These are phyloP conservation scores for Ips nitidus DNA, from an alignment of 1,140 invertebrate species.

Conservation along the genomic window DNA sequence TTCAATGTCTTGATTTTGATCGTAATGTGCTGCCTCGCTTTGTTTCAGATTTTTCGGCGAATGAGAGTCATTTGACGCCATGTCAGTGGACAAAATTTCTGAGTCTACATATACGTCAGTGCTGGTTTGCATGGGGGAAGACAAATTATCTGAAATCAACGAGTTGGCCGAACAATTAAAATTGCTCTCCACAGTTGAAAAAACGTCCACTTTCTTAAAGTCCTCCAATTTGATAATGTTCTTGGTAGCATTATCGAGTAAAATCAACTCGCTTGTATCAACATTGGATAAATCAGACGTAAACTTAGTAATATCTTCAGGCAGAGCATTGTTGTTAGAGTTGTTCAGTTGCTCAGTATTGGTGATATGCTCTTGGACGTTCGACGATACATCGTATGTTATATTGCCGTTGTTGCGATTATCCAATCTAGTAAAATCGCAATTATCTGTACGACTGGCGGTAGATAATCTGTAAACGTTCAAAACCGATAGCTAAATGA, in stretches of 20 bases:
- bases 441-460: constrained; percentile 21
- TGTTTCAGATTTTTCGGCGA: constrained; percentile 48
- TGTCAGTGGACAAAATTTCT: constrained; percentile 49
- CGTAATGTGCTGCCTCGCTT: constrained; percentile 34
- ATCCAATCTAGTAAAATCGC: constrained; percentile 21
- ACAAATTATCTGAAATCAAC: constrained; percentile 51
- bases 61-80: constrained; percentile 51
- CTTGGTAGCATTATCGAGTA: constrained; percentile 43
- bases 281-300: constrained; percentile 32
- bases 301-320: constrained; percentile 35
- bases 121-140: constrained; percentile 53
- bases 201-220: constrained; percentile 44
- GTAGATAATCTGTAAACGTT: constrained; percentile 32
- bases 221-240: constrained; percentile 43
- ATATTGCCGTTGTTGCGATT: constrained; percentile 36
- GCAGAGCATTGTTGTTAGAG: constrained; percentile 38
- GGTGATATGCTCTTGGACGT: constrained; percentile 18
- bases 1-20: constrained; percentile 26
- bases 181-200: constrained; percentile 45
- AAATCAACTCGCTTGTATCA: constrained; percentile 40
- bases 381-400: constrained; percentile 14
- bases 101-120: constrained; percentile 52
- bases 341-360: constrained; percentile 19
- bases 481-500: neutral
- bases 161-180: constrained; percentile 51